Base-by-base conservation (phyloP, 2,113 vertebrate species). In the Gallinago media region DNA sequence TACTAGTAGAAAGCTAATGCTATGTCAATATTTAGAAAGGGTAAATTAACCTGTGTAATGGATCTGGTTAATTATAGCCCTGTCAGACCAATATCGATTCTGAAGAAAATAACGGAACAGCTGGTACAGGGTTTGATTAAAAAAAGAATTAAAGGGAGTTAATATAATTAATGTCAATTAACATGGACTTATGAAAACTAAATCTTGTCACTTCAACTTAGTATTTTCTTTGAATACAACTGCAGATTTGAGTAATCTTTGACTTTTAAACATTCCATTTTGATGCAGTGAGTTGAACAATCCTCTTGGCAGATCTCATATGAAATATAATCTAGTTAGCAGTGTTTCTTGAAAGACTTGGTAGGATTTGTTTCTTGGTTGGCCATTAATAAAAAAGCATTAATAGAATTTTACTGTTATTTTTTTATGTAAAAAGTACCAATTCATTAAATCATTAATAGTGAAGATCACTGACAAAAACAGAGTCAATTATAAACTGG, bases 121-220 rank as follows among this genome's bases (percentile, higher is more conserved):
- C 26, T 52, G 42, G 23, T 66, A 52, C 12, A 40, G 17, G 2
- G 8, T 90, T 85, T 85, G 59, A 94, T 70, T 77, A 56, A 73
- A 75, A 63, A 68, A 73, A 73, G 44, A 92, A 88, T 85, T 85
- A 94, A 74, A 42, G 26, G 16, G 17, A 70, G 17, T 85, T 85
- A 74, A 78, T 81, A 66, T 38, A 92, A 90, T 85, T 88, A 90
- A 62, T 62, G 50, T 71, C n/a, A 82, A 62, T 70, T 92, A 85
- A 38, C 49, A 58, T 31, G 26, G 31, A 72, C 36, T 88, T 92
- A 78, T 1, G 4, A 78, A 92, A 81, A 58, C 21, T 40, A 80
- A 67, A 20, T 25, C 46, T 94, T 74, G 65, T 44, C 13, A 17
- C 13, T 56, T 61, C 27, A 85, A 34, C 3, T 34, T 65, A 52